Evolutionary conservation across 2,113 vertebrate genomes (phyloP), one percentile per base, ranked within the genome.

Genomic region (Bostrychus sinensis): DNA sequence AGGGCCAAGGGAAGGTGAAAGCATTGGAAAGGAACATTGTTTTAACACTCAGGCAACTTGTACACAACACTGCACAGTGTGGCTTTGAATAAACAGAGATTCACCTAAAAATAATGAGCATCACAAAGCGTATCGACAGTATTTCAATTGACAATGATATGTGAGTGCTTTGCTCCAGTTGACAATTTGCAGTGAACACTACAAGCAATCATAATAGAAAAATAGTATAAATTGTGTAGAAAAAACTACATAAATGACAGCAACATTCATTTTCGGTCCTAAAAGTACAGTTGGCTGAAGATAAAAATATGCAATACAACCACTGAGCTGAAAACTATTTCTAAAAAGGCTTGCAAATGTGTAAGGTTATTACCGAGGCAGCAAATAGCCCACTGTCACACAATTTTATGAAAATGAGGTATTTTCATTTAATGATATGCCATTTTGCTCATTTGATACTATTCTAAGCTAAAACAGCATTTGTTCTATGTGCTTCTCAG

Each of bases 61-160:
- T 66, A 48, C 55, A 67, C 22, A 53, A 71, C 71, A 60, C 62
- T 66, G 58, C 64, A 54, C 60, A 61, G 72, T 74, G 68, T 72
- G 62, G 66, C 39, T 70, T 59, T 75, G 61, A 76, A 69, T 39
- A 59, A 77, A 81, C 50, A 82, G 38, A 56, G 23, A 72, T n/a
- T 55, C 34, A 77, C 50, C 56, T 56, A 60, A 61, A 73, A 74
- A 59, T 69, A 74, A 84, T 56, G 61, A 71, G 20, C 37, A 66
- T 76, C 48, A 82, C 59, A 68, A 66, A 32, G 59, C n/a, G 43
- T 41, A 61, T 4, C 20, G 38, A 65, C 26, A 25, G 22, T 17
- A 48, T 71, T 71, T 78, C 39, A 62, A 50, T 62, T 36, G 11
- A 55, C 17, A 76, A 56, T 67, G 42, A 76, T 80, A 66, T 70